Conservation (phyloP, 92 coral and sea anemone genomes). For the Zoanthus solanderi region DNA sequence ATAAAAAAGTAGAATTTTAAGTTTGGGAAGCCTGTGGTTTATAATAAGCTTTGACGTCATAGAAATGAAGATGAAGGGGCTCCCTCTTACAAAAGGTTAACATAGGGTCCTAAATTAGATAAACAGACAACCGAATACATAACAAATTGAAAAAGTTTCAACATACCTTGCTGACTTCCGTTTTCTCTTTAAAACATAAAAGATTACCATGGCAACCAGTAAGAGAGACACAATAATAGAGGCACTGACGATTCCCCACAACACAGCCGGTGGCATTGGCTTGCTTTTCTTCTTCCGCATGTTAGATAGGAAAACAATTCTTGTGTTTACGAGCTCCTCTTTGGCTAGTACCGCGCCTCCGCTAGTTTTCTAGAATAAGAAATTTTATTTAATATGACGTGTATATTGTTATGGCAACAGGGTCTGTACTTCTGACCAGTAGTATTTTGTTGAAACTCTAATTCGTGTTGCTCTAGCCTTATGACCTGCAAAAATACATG, state of each 20-base stretch:
- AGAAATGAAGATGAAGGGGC: too few species aligned
- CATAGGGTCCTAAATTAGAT: too few species aligned
- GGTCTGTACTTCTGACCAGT: not conserved
- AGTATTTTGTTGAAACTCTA: not conserved
- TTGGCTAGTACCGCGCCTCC: constrained; percentile 84
- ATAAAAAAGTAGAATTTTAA: too few species aligned
- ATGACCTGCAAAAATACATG: too few species aligned
- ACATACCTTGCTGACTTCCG: constrained; percentile 35
- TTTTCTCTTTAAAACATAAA: constrained; percentile 29
- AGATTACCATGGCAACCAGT: constrained; percentile 44
- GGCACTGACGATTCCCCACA: constrained; percentile 74
- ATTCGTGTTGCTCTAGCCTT: too few species aligned
- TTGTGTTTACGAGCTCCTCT: constrained; percentile 67
- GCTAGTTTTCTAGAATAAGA: constrained; percentile 38
- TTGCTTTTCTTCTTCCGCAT: not conserved
- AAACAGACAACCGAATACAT: too few species aligned
- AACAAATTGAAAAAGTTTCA: too few species aligned
- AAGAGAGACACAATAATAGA: constrained; percentile 45
- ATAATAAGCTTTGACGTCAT: too few species aligned
- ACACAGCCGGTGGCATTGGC: constrained; percentile 27
- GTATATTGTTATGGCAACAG: not conserved
- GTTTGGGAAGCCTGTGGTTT: too few species aligned
- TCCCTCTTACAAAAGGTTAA: too few species aligned
- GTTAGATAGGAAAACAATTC: constrained; percentile 63
- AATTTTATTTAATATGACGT: not conserved